Conservation (phyloP, 2,113 vertebrate genomes). For the Ornithorhynchus anatinus region DNA sequence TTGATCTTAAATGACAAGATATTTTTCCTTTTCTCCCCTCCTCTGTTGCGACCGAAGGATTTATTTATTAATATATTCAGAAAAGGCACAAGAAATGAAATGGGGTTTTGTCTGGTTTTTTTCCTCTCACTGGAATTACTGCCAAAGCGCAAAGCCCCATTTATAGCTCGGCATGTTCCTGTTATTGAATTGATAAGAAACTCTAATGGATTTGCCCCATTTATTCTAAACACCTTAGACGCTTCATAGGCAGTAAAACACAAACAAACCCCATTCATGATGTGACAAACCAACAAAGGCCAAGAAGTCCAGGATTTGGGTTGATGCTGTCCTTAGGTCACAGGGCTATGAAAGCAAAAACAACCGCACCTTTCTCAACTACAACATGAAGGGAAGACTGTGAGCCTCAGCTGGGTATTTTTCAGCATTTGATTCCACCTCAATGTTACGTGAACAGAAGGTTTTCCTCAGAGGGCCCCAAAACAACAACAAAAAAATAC, state of each 20-base stretch:
- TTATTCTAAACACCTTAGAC: not conserved
- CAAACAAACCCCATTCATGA: not conserved
- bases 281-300: not conserved
- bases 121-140: not conserved
- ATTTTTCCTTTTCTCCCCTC: slow-evolving; percentile 20
- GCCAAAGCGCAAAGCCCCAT: not conserved
- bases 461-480: too few species aligned
- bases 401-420: not conserved
- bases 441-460: not conserved
- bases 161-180: not conserved
- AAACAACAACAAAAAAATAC: too few species aligned
- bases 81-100: slow-evolving; percentile 19
- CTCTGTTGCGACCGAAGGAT: slow-evolving; percentile 39
- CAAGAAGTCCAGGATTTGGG: not conserved
- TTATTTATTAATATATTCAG: slow-evolving; percentile 30
- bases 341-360: not conserved
- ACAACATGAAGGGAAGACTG: not conserved
- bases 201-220: not conserved
- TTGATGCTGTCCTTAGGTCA: too few species aligned
- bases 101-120: not conserved
- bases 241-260: not conserved
- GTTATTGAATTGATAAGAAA: not conserved
- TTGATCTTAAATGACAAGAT: slow-evolving; percentile 56
- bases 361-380: not conserved
- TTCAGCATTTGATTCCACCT: not conserved